Conservation (phyloP, 2,113 vertebrate species). For the Cyprinus carpio region DNA sequence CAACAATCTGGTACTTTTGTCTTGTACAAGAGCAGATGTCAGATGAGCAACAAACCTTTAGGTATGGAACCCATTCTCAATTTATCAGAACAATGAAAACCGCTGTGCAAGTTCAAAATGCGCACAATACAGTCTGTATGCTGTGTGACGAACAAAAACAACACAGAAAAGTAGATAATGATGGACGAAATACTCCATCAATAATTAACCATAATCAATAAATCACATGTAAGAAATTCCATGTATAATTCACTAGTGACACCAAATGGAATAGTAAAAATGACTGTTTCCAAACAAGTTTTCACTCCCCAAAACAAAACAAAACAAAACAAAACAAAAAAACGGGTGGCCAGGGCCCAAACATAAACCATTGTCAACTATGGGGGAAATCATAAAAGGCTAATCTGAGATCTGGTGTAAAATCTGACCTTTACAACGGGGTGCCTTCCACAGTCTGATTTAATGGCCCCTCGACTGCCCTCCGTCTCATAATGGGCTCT, state of each 20-base stretch:
- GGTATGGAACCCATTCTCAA: background rate
- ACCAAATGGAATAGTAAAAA: background rate
- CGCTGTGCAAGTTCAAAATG: background rate
- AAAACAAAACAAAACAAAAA: no score
- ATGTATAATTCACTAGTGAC: background rate
- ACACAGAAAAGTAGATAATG: background rate
- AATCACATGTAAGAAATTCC: background rate
- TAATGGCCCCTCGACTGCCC: constrained; percentile 94
- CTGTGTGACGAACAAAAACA: background rate
- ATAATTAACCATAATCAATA: constrained; percentile 13
- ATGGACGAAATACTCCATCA: background rate
- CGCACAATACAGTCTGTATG: background rate
- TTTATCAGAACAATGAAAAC: background rate
- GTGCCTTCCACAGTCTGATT: constrained; percentile 86
- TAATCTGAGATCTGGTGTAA: background rate
- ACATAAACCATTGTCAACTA: background rate
- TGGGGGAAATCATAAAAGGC: background rate
- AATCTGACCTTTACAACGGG: constrained; percentile 86
- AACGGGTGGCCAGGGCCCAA: background rate
- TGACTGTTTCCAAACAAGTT: background rate
- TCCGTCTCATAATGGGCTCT: constrained; percentile 97
- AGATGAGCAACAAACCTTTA: background rate
- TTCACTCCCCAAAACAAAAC: no score
- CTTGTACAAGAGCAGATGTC: constrained; percentile 7
- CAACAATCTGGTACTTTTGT: background rate